Evolutionary conservation across 2,888 invertebrate genomes (phyloP), one percentile per base, ranked within the genome.

Genomic region (Drosophila monieri): DNA sequence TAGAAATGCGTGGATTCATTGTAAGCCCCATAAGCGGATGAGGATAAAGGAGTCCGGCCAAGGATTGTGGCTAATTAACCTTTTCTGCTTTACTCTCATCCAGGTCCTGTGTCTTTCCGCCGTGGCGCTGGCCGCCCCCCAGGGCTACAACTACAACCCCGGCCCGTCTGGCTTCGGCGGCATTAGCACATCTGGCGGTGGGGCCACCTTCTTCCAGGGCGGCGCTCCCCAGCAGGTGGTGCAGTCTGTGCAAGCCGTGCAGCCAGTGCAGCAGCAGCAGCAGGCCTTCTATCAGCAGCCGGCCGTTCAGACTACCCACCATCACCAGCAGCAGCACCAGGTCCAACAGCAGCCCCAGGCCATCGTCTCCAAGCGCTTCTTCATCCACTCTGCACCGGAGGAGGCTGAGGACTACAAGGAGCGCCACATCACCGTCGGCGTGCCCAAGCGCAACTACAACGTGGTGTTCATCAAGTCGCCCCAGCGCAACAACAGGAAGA

Each of bases 391-490:
- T 2, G 91, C 92, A 0, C 92, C 92, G 43, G 91, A 92, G 73
- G 92, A 92, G 59, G 79, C 73, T 0, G 90, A 90, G 18, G 90
- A 90, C 3, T 86, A 80, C 61, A 89, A 88, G 53, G 90, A 91
- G 71, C 89, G 90, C 60, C 83, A 83, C 54, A 88, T 91, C 35
- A 89, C 90, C 2, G 86, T 91, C n/a, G 91, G 91, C 51, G 89
- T 90, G 60, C 89, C 90, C 66, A 90, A 89, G 77, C 91, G 91
- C 68, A 89, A 90, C 68, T 92, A 92, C 71, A 91, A 91, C 53
- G 90, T 92, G 23, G 91, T 92, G 15, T 92, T 92, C 76, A 91
- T 92, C 54, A 91, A 91, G 77, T 90, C 91, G 8, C 91, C 92
- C 41, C 75, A 88, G 21, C 88, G 87, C 61, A 79, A 88, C 6